Evolutionary conservation across 2,113 vertebrate genomes (phyloP).

Genomic region (Bos taurus): ARS-UCD2.0 NC_037333.1:102685501-102686000

Average conservation of each 20-base stretch:
- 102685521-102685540: background rate
- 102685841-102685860: background rate
- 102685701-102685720: background rate
- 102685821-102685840: background rate
- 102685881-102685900: background rate
- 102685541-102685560: background rate
- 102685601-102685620: background rate
- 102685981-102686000: background rate
- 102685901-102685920: background rate
- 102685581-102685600: background rate
- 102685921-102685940: background rate
- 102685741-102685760: background rate
- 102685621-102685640: background rate
- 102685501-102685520: background rate
- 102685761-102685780: background rate
- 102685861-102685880: too few relatives aligned
- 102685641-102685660: background rate
- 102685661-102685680: background rate
- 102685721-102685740: too few relatives aligned
- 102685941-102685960: accelerated
- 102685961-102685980: accelerated
- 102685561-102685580: background rate
- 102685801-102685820: background rate
- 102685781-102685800: background rate
- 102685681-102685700: background rate